Percentiles rank a stretch among this genome's conserved stretches.
Conservation (phyloP, 1,140 invertebrate species). For the Drosophila novamexicana region DNA sequence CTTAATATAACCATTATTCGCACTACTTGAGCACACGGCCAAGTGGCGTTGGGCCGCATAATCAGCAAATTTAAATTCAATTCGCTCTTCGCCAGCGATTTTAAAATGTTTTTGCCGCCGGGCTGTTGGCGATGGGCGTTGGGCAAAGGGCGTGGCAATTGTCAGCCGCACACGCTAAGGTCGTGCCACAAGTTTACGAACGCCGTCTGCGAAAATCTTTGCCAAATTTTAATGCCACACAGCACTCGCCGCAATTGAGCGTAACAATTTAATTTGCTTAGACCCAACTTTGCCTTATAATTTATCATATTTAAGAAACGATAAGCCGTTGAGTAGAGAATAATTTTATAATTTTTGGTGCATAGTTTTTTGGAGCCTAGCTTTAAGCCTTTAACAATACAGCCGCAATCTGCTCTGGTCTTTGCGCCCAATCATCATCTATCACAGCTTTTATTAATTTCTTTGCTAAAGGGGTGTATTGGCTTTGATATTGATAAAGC, state of each 20-base stretch:
- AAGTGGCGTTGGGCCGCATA: slow-evolving; percentile 31
- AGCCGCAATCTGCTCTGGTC: slow-evolving; percentile 19
- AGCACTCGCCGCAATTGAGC: slow-evolving; percentile 20
- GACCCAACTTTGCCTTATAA: slow-evolving; percentile 45
- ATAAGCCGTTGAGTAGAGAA: slow-evolving; percentile 43
- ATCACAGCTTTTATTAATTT: slow-evolving; percentile 10
- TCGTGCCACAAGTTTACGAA: slow-evolving; percentile 30
- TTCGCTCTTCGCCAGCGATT: slow-evolving; percentile 53
- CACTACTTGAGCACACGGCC: slow-evolving; percentile 54
- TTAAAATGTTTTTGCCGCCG: slow-evolving; percentile 25
- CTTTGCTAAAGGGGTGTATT: slow-evolving; percentile 1
- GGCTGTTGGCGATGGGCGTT: background rate
- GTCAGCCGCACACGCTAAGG: slow-evolving; percentile 52
- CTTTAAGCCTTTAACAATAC: slow-evolving; percentile 21
- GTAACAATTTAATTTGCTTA: slow-evolving; percentile 51
- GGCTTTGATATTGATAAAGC: no score
- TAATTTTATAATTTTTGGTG: slow-evolving; percentile 23
- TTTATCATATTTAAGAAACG: slow-evolving; percentile 80
- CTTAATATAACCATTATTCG: slow-evolving; percentile 80
- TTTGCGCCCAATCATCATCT: background rate
- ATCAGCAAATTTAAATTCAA: slow-evolving; percentile 83
- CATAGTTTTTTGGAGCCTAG: slow-evolving; percentile 6
- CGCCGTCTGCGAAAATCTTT: background rate
- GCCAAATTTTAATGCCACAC: slow-evolving; percentile 22
- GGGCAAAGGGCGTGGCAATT: slow-evolving; percentile 37